phyloP scores from a whole-genome alignment of 64 coral and sea anemone species.

The Catalaphyllia jardinei region DNA sequence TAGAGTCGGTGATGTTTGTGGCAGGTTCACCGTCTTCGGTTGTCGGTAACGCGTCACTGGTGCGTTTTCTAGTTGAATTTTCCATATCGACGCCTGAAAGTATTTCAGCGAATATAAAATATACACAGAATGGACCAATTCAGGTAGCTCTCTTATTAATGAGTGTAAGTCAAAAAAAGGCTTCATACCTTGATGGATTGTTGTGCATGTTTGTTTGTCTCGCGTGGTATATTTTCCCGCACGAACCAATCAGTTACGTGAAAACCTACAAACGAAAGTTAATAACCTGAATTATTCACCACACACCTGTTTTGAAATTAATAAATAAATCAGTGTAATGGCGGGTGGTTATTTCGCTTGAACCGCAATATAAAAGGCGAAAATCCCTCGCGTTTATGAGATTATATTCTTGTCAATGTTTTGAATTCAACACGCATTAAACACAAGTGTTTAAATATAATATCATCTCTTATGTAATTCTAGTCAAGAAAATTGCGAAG shows the following conservation, averaged over 20 bases:
- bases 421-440: not conserved
- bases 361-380: slow-evolving; percentile 5
- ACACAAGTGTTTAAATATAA: not conserved
- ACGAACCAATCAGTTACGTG: not conserved
- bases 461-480: not conserved
- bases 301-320: slow-evolving; percentile 35
- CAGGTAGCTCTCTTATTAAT: not conserved
- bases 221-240: slow-evolving; percentile 9
- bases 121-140: not conserved
- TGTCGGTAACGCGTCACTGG: not conserved
- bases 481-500: not conserved
- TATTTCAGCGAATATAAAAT: not conserved
- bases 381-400: slow-evolving; percentile 8
- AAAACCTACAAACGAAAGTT: not conserved
- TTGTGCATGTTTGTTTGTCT: slow-evolving; percentile 33
- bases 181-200: slow-evolving; percentile 8
- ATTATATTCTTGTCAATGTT: slow-evolving; percentile 4
- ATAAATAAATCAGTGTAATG: slow-evolving; percentile 54
- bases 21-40: not conserved
- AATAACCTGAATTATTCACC: slow-evolving; percentile 49
- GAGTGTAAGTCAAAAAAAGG: slow-evolving; percentile 19
- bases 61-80: not conserved
- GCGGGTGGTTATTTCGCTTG: slow-evolving; percentile 45
- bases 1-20: not conserved
- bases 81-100: slow-evolving; percentile 15